Percentiles rank a stretch among this genome's conserved stretches.
Evolutionary conservation across 1,140 invertebrate species (phyloP).

Genomic region (Stegodyphus mimosarum): DNA sequence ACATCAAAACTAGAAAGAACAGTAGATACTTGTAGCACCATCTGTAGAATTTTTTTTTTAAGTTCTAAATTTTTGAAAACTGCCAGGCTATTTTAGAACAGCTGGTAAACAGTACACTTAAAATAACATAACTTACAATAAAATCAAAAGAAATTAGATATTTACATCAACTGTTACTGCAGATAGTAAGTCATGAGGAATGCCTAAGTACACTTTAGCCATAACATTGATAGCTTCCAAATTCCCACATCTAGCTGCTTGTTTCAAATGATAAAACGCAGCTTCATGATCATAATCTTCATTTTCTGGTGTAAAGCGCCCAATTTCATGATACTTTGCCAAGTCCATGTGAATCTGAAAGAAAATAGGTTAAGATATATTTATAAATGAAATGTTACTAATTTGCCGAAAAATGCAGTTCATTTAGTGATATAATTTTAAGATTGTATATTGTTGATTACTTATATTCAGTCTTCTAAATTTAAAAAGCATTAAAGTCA

Average conservation of each 20-base stretch:
- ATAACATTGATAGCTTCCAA: conserved; percentile 72
- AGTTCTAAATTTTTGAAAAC: no score
- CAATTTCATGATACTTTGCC: conserved; percentile 73
- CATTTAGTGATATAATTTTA: no score
- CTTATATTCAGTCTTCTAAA: no score
- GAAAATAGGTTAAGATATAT: neutral
- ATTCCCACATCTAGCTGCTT: conserved; percentile 72
- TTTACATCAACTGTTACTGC: conserved; percentile 64
- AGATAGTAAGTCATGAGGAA: conserved; percentile 71
- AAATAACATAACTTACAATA: no score
- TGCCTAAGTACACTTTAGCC: conserved; percentile 70
- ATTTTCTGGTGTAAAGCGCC: conserved; percentile 69
- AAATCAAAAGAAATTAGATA: neutral
- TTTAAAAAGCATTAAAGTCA: no score
- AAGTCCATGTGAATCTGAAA: conserved; percentile 73
- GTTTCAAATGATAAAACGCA: conserved; percentile 72
- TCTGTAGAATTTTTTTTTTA: no score
- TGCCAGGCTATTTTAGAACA: no score
- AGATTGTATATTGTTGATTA: no score
- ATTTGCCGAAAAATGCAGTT: no score
- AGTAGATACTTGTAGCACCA: no score
- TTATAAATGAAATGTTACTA: neutral
- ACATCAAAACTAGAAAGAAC: no score
- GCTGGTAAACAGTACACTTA: no score
- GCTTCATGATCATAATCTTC: conserved; percentile 70